Evolutionary conservation across 1,140 invertebrate genomes (phyloP).

Genomic region (Cyclina sinensis): DNA sequence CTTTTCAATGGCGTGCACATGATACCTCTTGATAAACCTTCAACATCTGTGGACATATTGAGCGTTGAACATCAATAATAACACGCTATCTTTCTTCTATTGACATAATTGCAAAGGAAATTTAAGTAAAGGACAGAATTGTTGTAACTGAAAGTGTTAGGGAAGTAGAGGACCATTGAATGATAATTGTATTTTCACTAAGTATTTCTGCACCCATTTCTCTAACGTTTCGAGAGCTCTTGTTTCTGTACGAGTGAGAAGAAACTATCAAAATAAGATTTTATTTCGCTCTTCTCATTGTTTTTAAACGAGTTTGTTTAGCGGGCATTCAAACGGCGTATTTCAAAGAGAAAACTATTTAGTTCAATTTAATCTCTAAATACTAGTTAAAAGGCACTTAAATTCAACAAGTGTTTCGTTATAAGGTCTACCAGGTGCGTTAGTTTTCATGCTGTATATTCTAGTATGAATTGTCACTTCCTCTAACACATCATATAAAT

Average conservation of each 20-base stretch:
- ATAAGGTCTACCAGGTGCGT: too few species aligned
- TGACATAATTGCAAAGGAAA: background rate
- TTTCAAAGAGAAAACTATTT: too few species aligned
- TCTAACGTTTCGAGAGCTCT: background rate
- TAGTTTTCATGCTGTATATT: too few species aligned
- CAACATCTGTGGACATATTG: constrained; percentile 8
- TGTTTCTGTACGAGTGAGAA: background rate
- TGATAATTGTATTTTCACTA: background rate
- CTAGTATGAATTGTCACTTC: too few species aligned
- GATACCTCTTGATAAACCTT: background rate
- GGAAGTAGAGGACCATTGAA: background rate
- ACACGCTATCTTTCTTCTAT: background rate
- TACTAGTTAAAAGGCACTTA: too few species aligned
- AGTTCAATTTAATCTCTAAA: too few species aligned
- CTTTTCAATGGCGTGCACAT: constrained; percentile 5
- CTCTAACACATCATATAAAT: too few species aligned
- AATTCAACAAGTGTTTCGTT: too few species aligned
- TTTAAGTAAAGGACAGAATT: background rate
- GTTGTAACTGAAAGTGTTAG: background rate
- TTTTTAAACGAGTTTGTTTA: too few species aligned
- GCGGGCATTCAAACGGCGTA: too few species aligned
- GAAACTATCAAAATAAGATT: too few species aligned
- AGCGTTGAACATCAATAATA: constrained; percentile 16
- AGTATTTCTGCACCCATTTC: background rate
- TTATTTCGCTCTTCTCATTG: too few species aligned